Base-by-base conservation (phyloP, 2,888 invertebrate species). In the Catotricha subobsoleta region DNA sequence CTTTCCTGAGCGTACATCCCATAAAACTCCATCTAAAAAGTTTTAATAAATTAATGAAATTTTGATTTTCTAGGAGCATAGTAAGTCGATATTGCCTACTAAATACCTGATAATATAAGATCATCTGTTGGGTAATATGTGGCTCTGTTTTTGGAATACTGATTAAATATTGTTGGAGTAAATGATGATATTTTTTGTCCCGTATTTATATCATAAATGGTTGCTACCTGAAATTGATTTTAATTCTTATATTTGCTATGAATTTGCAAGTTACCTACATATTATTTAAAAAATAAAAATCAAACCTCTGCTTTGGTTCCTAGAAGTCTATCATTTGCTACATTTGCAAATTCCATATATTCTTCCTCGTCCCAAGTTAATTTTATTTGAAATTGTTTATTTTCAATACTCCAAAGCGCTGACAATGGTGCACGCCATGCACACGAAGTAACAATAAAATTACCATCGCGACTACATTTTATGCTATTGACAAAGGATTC, bases 81-180 rank as follows among this genome's bases (percentile, higher is more conserved):
- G 10, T 29, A 8, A 29, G 10, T 6, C 10, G 7, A 7, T 25
- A 25, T 25, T 10, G 25, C 7, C 25, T 8, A 8, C 8, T 25
- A 46, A 49, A 49, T 48, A 72, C 73, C 73, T 42, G 86, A 87
- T 8, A 97, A 66, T n/a, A 97, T 80, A 15, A 97, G 67, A 53
- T 94, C 91, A 57, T 97, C 95, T 3, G 82, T 80, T 40, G 86
- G 87, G 61, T 84, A 88, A 61, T 92, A 94, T 2, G 91, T 91
- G 3, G 97, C 95, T 39, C 83, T 69, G 64, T 97, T 97, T 64
- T 83, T 82, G 2, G 79, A 80, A 64, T 97, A 98, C 57, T 84
- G 80, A 65, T 97, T 97, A 44, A 87, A 82, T 53, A 84, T 76
- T 41, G 77, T 71, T 1, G 88, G 86, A 23, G 74, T 74, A 35